These are phyloP conservation scores for Bombus ignitus DNA, from an alignment of 1,140 invertebrate genomes.

Conservation along the genomic window DNA sequence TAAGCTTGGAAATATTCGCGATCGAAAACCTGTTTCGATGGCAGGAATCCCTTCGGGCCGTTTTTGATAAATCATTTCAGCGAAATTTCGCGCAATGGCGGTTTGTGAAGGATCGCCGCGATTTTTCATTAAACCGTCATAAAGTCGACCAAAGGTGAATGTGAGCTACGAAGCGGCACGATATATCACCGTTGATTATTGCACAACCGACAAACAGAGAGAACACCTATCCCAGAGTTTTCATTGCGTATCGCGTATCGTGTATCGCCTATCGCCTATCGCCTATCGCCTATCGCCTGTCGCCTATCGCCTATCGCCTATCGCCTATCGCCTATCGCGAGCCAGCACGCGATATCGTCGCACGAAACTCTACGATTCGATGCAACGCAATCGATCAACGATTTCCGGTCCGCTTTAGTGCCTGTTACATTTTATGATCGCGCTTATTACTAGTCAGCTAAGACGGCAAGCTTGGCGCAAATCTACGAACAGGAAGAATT, in stretches of 20 bases:
- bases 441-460: background rate
- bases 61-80: background rate
- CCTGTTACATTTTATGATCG: background rate
- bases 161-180: background rate
- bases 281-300: too few relatives aligned
- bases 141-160: background rate
- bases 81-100: background rate
- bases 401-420: background rate
- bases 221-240: background rate
- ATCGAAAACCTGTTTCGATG: background rate
- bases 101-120: background rate
- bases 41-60: background rate
- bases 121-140: constrained; percentile 18
- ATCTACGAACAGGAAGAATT: background rate
- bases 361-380: background rate
- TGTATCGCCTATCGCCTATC: background rate
- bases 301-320: too few relatives aligned
- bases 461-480: too few relatives aligned
- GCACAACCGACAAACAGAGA: background rate
- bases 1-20: background rate
- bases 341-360: background rate
- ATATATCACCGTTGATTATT: background rate
- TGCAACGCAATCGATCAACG: background rate
- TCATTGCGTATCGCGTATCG: background rate
- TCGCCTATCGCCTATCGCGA: too few relatives aligned